Base-by-base conservation (phyloP, 2,888 invertebrate species). In the Lottia gigantea region DNA sequence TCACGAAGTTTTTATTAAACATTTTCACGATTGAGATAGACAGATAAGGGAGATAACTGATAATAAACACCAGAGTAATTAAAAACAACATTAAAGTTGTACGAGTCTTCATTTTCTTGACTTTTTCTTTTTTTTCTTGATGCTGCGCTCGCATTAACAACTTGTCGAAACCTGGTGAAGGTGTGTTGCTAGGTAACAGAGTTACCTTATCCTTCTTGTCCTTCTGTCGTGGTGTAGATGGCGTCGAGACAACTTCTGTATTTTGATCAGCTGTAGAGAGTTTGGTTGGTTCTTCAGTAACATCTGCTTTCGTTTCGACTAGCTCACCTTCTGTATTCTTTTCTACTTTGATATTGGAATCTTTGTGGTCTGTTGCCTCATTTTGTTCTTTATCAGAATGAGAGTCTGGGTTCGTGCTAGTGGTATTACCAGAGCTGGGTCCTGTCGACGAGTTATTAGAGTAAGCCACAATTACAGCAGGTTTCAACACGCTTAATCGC, bases 1-100 rank as follows among this genome's bases (percentile, higher is more conserved):
- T 55, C 55, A 55, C 55, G 19, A 55, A 55, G 55, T 55, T 55
- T 55, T 55, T 55, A 23, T 55, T 55, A 23, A 55, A 55, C 19
- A 55, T 23, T 55, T 55, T 55, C 19, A 55, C 23, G 14, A 55
- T 55, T 8, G 55, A 55, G 19, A 55, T 55, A 15, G 55, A 55
- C 14, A 55, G 15, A 14, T 55, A 55, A 1, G 55, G 55, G 2
- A 55, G 55, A 55, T 55, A 55, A 23, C 55, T 55, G 19, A 55
- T 11, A 23, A 55, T 55, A 6, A 55, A 55, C 23, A 55, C 55
- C 11, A 55, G 19, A 23, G 55, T 55, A 8, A 55, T 55, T 11
- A 55, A 23, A 55, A 23, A 55, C 23, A 55, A 55, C 55, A 55
- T 55, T 11, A 55, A 23, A 6, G 55, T 55, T 19, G 55, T 55